These are phyloP conservation scores for Pseudomugil gertrudae DNA, from an alignment of 2,797 vertebrate species.

Conservation along the genomic window DNA sequence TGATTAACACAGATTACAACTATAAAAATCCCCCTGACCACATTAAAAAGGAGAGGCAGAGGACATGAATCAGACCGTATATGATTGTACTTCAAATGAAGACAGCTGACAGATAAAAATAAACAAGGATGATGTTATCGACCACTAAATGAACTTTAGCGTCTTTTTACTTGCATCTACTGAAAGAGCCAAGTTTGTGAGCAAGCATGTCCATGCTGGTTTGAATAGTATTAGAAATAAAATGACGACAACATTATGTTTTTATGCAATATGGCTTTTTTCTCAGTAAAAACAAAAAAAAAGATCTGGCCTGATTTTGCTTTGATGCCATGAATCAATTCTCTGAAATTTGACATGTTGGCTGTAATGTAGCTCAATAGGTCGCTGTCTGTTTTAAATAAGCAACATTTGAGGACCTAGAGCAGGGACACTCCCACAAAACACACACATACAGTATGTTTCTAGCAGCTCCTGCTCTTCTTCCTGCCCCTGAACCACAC, in stretches of 20 bases:
- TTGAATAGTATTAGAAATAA: neutral
- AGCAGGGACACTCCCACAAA: slow-evolving; percentile 41
- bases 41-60: slow-evolving; percentile 26
- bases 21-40: slow-evolving; percentile 21
- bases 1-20: neutral
- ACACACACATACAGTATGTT: slow-evolving; percentile 29
- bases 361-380: slow-evolving; percentile 24
- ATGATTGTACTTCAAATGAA: neutral
- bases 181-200: slow-evolving; percentile 6
- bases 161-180: neutral
- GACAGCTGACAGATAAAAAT: neutral
- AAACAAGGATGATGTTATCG: neutral
- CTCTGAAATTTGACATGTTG: slow-evolving; percentile 12
- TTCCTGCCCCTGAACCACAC: slow-evolving; percentile 79
- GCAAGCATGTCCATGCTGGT: neutral
- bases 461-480: slow-evolving; percentile 68
- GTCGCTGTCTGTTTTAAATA: slow-evolving; percentile 19
- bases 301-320: neutral
- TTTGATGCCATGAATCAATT: slow-evolving; percentile 1
- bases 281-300: neutral
- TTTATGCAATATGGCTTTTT: neutral
- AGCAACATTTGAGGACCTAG: slow-evolving; percentile 39
- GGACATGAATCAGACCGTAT: slow-evolving; percentile 43
- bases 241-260: neutral
- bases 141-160: neutral